Evolutionary conservation across 2,113 vertebrate genomes (phyloP).

Genomic region (Microcebus lehilahytsara): DNA sequence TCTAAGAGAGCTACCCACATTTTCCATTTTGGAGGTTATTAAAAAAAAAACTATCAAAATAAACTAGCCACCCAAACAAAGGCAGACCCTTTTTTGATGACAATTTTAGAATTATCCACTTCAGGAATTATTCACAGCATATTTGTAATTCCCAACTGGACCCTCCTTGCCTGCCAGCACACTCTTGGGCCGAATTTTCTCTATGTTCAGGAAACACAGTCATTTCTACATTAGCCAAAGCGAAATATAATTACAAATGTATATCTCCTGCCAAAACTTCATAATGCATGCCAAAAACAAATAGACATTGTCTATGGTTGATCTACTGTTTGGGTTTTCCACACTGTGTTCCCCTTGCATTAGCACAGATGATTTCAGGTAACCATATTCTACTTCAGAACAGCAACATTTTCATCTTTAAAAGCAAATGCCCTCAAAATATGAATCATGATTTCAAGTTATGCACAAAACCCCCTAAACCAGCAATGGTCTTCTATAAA

Average conservation of each 20-base stretch:
- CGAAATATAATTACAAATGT: conserved; percentile 75
- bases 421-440: conserved; percentile 15
- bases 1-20: background rate
- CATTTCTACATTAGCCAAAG: conserved; percentile 77
- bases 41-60: background rate
- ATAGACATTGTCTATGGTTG: conserved; percentile 53
- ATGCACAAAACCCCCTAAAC: background rate
- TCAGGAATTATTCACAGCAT: conserved; percentile 66
- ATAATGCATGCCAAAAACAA: conserved; percentile 59
- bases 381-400: background rate
- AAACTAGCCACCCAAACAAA: conserved; percentile 46
- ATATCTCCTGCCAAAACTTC: conserved; percentile 70
- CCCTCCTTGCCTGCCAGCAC: conserved; percentile 44
- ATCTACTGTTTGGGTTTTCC: conserved; percentile 72
- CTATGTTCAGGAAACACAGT: conserved; percentile 65
- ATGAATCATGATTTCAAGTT: background rate
- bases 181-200: conserved; percentile 57
- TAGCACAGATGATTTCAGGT: conserved; percentile 51
- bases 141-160: conserved; percentile 60
- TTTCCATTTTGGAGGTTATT: conserved; percentile 9
- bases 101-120: conserved; percentile 48
- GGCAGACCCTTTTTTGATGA: conserved; percentile 18
- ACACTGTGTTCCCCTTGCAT: background rate
- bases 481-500: background rate
- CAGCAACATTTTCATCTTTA: background rate